phyloP scores from a whole-genome alignment of 2,113 vertebrate genomes.

The Onychostoma macrolepis region DNA sequence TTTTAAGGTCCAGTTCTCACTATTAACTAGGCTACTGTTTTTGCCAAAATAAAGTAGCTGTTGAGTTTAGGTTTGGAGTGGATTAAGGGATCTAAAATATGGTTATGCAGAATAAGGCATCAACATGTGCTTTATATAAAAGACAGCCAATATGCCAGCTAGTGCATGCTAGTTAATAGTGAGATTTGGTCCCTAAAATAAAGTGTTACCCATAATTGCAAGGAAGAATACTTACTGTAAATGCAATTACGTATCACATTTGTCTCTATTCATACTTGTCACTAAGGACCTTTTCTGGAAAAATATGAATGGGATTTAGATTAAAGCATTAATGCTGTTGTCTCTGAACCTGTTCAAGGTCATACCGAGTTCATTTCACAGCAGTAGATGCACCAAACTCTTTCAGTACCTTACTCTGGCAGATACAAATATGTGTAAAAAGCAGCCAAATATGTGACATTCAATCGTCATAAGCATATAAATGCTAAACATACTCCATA shows the following conservation, averaged over 20 bases:
- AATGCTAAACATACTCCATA: neutral
- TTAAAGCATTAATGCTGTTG: too few relatives aligned
- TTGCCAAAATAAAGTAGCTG: too few relatives aligned
- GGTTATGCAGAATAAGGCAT: too few relatives aligned
- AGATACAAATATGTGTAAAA: neutral
- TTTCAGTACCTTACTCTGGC: neutral
- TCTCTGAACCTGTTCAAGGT: neutral
- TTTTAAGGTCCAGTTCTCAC: too few relatives aligned
- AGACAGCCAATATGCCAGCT: too few relatives aligned
- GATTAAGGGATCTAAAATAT: too few relatives aligned
- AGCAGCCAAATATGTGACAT: neutral
- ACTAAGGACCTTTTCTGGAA: neutral
- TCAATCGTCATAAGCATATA: neutral
- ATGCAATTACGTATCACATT: neutral
- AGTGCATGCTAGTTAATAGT: too few relatives aligned
- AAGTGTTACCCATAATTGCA: neutral
- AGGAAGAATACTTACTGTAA: neutral
- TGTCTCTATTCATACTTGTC: neutral
- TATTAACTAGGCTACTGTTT: too few relatives aligned
- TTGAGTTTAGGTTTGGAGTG: too few relatives aligned
- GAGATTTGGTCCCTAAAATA: too few relatives aligned
- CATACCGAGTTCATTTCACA: neutral
- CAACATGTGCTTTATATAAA: too few relatives aligned
- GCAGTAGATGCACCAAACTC: neutral
- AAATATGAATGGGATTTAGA: neutral